Conservation (phyloP, 1,140 invertebrate species). For the Tetramorium parvispinum region DNA sequence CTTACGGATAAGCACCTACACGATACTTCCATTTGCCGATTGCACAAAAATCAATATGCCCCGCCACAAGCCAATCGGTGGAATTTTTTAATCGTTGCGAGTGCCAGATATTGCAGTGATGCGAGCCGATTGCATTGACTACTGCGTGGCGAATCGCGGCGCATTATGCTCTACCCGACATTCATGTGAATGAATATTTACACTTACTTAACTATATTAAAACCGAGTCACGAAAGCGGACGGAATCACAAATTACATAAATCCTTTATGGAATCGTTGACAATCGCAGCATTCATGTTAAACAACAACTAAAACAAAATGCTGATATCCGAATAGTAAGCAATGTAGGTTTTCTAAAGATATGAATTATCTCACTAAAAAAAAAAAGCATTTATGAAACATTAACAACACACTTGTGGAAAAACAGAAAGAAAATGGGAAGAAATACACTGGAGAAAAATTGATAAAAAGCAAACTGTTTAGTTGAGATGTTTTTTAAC, state of each 20-base stretch:
- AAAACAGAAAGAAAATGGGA: background rate
- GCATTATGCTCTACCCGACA: background rate
- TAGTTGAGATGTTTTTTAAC: too few relatives aligned
- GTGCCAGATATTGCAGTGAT: slow-evolving; percentile 36
- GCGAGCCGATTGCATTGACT: background rate
- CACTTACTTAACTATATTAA: slow-evolving; percentile 12
- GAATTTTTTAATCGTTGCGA: slow-evolving; percentile 50
- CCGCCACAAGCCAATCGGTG: slow-evolving; percentile 31
- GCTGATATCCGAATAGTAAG: background rate
- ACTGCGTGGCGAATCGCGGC: background rate
- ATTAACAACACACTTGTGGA: background rate
- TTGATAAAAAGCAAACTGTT: too few relatives aligned
- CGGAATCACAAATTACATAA: background rate
- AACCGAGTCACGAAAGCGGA: background rate
- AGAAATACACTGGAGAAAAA: background rate
- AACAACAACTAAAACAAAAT: background rate
- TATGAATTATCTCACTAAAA: background rate
- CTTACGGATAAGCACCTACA: slow-evolving; percentile 52
- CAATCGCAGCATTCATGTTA: background rate
- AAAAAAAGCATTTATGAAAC: background rate
- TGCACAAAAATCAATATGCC: slow-evolving; percentile 46
- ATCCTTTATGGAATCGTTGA: background rate
- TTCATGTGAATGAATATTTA: slow-evolving; percentile 5
- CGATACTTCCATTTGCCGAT: slow-evolving; percentile 52
- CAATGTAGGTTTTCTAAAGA: background rate